Evolutionary conservation across 1,140 invertebrate genomes (phyloP).

Genomic region (Hylaeus anthracinus): DNA sequence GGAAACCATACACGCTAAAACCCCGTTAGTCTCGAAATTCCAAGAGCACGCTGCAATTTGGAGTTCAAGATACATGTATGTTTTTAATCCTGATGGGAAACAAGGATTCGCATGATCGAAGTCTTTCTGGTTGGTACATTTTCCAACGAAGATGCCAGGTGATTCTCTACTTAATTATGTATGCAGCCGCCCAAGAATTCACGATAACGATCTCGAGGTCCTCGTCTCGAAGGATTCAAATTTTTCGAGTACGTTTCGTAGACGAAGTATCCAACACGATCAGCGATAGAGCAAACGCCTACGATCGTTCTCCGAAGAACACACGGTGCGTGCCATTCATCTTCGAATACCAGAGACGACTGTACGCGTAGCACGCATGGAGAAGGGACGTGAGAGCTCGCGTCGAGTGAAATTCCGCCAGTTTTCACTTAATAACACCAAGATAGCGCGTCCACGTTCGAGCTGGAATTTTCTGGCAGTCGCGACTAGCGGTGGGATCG

Average conservation of each 20-base stretch:
- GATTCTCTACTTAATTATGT: no score
- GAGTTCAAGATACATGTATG: background rate
- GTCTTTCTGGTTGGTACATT: background rate
- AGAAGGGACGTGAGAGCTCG: background rate
- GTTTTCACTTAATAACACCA: slow-evolving; percentile 4
- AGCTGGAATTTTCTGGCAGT: background rate
- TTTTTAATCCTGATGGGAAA: background rate
- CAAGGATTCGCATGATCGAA: background rate
- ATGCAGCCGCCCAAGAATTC: no score
- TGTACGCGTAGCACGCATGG: background rate
- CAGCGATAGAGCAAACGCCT: no score
- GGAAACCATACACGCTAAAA: background rate
- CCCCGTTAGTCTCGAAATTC: background rate
- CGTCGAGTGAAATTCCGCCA: background rate
- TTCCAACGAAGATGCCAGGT: no score
- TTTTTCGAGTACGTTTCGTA: no score
- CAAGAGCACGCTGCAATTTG: background rate
- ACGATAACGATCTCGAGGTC: no score
- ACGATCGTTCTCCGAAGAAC: no score
- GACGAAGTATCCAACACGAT: no score
- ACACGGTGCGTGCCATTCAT: no score
- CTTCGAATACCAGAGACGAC: no score
- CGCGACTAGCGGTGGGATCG: background rate
- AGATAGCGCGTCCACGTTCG: background rate
- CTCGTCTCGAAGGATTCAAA: no score